Evolutionary conservation across 2,797 vertebrate genomes (phyloP).

Genomic region (Notoglanidium macrostoma): DNA sequence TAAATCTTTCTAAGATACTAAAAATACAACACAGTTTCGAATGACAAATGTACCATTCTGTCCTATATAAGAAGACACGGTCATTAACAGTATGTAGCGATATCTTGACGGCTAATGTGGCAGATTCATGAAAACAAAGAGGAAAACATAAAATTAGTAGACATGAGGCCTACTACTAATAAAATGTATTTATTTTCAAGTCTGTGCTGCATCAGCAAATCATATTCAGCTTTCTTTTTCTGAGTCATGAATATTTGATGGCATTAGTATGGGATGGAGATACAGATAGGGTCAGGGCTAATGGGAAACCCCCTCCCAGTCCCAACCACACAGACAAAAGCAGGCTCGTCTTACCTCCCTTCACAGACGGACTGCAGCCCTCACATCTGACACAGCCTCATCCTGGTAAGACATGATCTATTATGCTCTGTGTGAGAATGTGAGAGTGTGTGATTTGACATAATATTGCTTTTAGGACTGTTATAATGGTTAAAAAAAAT

Average conservation of each 20-base stretch:
- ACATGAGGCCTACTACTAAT: neutral
- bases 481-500: neutral
- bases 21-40: neutral
- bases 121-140: neutral
- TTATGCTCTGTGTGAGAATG: neutral
- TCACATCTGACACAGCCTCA: constrained; percentile 25
- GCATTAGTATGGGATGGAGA: constrained; percentile 26
- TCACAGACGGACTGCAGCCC: constrained; percentile 19
- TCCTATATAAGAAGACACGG: neutral
- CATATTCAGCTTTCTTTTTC: constrained; percentile 15
- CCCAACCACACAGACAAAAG: constrained; percentile 14
- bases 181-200: neutral
- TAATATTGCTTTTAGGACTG: neutral
- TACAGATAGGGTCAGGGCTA: constrained; percentile 34
- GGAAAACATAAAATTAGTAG: neutral
- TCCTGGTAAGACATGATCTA: constrained; percentile 34
- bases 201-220: constrained; percentile 23
- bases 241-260: constrained; percentile 55
- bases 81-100: neutral
- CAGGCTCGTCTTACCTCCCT: constrained; percentile 28
- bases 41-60: neutral
- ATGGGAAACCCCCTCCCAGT: constrained; percentile 29
- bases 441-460: neutral
- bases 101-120: neutral
- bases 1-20: neutral